Percentiles rank a stretch among this genome's conserved stretches.
phyloP scores from a whole-genome alignment of 2,797 vertebrate species.

The Coluber constrictor region DNA sequence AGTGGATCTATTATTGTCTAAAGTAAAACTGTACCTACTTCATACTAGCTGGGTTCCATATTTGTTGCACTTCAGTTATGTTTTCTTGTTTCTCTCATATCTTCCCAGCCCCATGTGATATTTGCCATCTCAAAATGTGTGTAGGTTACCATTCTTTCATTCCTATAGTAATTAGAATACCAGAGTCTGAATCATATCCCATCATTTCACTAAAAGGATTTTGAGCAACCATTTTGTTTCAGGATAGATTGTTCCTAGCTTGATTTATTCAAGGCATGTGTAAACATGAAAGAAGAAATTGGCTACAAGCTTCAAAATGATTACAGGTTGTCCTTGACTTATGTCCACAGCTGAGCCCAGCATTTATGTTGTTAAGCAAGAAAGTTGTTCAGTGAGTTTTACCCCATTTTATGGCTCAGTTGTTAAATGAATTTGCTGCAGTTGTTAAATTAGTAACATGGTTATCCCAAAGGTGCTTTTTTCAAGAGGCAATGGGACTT shows the following conservation, averaged over 20 bases:
- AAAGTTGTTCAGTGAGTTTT: no score
- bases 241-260: conserved; percentile 25
- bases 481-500: no score
- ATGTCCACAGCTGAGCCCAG: no score
- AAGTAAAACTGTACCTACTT: not conserved
- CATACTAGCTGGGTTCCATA: not conserved
- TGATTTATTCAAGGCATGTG: not conserved
- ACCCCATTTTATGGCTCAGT: no score
- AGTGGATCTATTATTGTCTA: not conserved
- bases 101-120: no score
- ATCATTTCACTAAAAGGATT: not conserved
- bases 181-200: not conserved
- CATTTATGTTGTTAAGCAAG: no score
- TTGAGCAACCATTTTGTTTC: not conserved
- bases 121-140: not conserved
- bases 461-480: no score
- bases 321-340: not conserved
- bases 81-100: not conserved
- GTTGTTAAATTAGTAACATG: no score
- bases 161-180: not conserved
- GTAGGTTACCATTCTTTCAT: no score
- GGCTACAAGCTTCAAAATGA: not conserved
- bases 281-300: conserved; percentile 32
- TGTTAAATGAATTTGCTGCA: no score
- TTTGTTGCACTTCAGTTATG: not conserved